A percentile compares a stretch with the other conserved stretches of the same genome.
Conservation (phyloP, 2,888 invertebrate species). For the Agrochola macilenta region DNA sequence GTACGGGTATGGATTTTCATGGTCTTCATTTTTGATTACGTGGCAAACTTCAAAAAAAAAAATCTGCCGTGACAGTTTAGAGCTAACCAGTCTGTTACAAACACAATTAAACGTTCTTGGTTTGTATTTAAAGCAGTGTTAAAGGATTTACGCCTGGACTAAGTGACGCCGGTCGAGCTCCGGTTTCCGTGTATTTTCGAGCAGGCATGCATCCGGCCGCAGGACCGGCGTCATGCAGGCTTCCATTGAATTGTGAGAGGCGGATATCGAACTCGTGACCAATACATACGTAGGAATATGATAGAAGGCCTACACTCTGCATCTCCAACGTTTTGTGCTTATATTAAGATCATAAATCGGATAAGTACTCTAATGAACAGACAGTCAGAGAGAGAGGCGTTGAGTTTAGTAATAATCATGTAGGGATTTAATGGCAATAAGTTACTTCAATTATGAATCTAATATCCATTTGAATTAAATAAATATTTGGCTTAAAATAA, state of each 20-base stretch:
- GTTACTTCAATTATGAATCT: background rate
- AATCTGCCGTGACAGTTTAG: background rate
- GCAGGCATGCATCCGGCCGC: conserved; percentile 20
- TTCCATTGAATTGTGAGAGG: conserved; percentile 4
- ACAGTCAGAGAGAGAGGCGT: background rate
- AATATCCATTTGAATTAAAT: background rate
- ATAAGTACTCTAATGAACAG: background rate
- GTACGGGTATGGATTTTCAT: background rate
- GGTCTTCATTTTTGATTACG: too few species aligned
- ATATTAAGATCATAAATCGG: background rate
- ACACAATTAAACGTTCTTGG: conserved; percentile 18
- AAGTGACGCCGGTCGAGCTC: conserved; percentile 21
- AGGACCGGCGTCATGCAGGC: conserved; percentile 8
- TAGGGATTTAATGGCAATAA: background rate
- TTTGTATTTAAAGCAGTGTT: conserved; percentile 4
- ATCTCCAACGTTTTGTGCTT: background rate
- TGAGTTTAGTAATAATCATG: background rate
- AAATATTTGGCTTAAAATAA: background rate
- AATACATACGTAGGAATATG: too few species aligned
- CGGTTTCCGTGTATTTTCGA: conserved; percentile 10
- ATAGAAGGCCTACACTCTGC: background rate
- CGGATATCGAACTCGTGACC: conserved; percentile 18
- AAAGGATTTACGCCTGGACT: conserved; percentile 20
- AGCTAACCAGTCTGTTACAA: background rate
- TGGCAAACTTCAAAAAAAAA: background rate